Evolutionary conservation across 1,140 invertebrate species (phyloP).

Genomic region (Cotesia vestalis): DNA sequence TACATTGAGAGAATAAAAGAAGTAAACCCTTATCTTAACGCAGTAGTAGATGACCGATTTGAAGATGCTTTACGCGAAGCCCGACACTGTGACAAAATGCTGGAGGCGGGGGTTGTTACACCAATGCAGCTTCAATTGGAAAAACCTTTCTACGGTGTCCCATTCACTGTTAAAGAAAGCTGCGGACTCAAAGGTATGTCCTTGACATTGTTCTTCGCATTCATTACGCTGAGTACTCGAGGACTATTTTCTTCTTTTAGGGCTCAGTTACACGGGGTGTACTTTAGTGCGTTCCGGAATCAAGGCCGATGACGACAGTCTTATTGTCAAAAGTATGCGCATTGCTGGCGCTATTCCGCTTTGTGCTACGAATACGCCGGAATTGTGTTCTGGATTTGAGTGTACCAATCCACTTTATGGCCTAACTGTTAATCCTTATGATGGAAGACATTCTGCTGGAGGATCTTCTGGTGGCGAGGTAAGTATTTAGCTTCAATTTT

Average conservation of each 20-base stretch:
- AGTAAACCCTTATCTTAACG: constrained; percentile 79
- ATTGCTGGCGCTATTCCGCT: constrained; percentile 81
- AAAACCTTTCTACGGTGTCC: constrained; percentile 79
- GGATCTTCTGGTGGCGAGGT: constrained; percentile 85
- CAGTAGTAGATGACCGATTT: constrained; percentile 78
- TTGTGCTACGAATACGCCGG: constrained; percentile 83
- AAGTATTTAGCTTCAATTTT: constrained; percentile 22
- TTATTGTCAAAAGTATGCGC: constrained; percentile 69
- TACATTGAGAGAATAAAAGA: constrained; percentile 76
- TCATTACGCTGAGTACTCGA: constrained; percentile 3
- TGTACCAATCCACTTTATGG: constrained; percentile 77
- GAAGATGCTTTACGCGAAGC: constrained; percentile 76
- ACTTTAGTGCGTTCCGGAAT: constrained; percentile 67
- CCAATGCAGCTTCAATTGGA: constrained; percentile 61
- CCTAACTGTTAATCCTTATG: constrained; percentile 81
- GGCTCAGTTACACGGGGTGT: constrained; percentile 74
- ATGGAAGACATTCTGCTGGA: constrained; percentile 71
- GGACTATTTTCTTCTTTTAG: constrained; percentile 50
- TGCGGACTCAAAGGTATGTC: constrained; percentile 72
- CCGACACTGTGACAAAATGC: constrained; percentile 67
- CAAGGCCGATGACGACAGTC: constrained; percentile 71
- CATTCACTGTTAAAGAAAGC: constrained; percentile 80
- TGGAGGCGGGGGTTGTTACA: constrained; percentile 56
- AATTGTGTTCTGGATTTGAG: constrained; percentile 78
- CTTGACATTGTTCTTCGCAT: neutral